phyloP scores from a whole-genome alignment of 2,888 invertebrate species.

The Hipparchia sbordonii region DNA sequence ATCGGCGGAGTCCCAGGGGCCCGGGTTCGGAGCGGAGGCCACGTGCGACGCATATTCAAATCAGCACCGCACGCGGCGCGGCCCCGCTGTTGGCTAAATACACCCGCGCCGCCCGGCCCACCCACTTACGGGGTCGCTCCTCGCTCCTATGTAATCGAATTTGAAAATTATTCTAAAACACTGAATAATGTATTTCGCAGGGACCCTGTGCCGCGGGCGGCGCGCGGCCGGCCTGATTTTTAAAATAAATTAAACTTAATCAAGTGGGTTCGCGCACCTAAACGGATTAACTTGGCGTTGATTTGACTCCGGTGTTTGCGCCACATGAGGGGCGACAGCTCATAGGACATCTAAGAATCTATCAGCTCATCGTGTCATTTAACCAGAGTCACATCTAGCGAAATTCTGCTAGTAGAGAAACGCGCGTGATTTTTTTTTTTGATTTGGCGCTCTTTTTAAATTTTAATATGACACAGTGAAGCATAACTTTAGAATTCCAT shows the following conservation, averaged over 20 bases:
- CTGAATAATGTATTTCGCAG: constrained; percentile 82
- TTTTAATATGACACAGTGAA: too few relatives aligned
- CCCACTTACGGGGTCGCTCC: constrained; percentile 65
- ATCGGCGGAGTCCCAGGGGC: constrained; percentile 77
- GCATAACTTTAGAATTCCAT: too few relatives aligned
- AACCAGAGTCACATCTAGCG: constrained; percentile 7
- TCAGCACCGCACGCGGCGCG: constrained; percentile 79
- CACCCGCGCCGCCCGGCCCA: constrained; percentile 62
- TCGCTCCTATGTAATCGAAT: constrained; percentile 83
- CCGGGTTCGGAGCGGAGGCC: constrained; percentile 57
- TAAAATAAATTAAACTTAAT: constrained; percentile 83
- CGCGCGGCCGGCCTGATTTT: constrained; percentile 74
- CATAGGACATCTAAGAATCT: constrained; percentile 71
- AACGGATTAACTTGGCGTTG: constrained; percentile 82
- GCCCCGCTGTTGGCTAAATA: constrained; percentile 83
- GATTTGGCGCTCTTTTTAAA: too few relatives aligned
- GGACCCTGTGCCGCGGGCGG: constrained; percentile 76
- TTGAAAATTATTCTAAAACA: constrained; percentile 84
- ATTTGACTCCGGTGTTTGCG: constrained; percentile 80
- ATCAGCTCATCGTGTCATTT: constrained; percentile 58
- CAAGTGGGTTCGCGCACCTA: constrained; percentile 82
- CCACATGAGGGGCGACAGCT: constrained; percentile 69
- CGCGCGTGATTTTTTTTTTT: too few relatives aligned
- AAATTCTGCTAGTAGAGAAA: too few relatives aligned
- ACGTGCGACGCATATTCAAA: constrained; percentile 83